Percentiles rank a stretch among this genome's conserved stretches.
These are phyloP conservation scores for Sula dactylatra DNA, from an alignment of 2,113 vertebrate genomes.

Conservation along the genomic window DNA sequence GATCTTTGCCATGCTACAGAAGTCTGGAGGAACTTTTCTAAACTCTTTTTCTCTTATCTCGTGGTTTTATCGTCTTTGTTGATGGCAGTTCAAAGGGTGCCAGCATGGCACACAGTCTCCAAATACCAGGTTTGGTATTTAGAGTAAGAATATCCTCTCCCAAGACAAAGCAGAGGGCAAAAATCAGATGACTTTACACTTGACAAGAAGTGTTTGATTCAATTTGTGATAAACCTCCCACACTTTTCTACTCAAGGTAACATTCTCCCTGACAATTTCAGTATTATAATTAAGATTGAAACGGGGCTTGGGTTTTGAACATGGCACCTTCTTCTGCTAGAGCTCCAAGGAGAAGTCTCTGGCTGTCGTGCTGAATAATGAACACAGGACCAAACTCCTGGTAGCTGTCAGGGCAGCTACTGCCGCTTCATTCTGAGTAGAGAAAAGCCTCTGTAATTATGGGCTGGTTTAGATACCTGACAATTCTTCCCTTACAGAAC, in stretches of 20 bases:
- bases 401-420: not conserved
- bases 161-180: not conserved
- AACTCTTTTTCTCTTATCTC: not conserved
- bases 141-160: not conserved
- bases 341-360: not conserved
- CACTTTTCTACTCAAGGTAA: not conserved
- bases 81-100: not conserved
- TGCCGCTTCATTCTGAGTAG: not conserved
- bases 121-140: not conserved
- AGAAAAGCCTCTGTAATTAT: not conserved
- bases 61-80: not conserved
- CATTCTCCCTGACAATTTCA: not conserved
- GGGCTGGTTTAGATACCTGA: not conserved
- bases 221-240: not conserved
- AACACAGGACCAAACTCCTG: not conserved
- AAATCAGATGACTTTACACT: not conserved
- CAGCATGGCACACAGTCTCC: not conserved
- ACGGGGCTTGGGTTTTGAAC: too few species aligned
- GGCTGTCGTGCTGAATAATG: not conserved
- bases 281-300: not conserved
- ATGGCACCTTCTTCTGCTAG: accelerated
- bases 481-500: not conserved
- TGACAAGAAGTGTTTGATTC: not conserved
- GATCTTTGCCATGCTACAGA: not conserved
- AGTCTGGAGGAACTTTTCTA: not conserved